Conservation (phyloP, 2,888 invertebrate genomes). For the Euphydryas editha region DNA sequence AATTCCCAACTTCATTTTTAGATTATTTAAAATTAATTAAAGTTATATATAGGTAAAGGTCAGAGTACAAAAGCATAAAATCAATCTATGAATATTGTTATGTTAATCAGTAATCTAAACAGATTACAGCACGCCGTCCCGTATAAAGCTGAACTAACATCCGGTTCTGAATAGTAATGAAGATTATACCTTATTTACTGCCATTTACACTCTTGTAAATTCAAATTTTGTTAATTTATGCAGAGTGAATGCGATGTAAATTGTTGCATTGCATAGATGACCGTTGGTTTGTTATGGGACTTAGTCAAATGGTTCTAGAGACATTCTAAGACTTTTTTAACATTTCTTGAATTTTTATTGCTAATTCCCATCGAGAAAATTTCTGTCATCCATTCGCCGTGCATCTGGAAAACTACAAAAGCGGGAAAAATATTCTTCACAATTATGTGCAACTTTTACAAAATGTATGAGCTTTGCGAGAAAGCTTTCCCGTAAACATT, state of each 20-base stretch:
- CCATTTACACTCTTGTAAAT: constrained; percentile 16
- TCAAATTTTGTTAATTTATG: not conserved
- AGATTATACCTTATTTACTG: constrained; percentile 23
- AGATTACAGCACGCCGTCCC: constrained; percentile 11
- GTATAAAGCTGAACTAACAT: constrained; percentile 13
- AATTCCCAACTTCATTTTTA: no score
- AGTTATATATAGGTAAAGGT: not conserved
- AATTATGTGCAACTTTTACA: no score
- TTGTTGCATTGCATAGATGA: not conserved
- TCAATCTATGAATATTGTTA: constrained; percentile 1
- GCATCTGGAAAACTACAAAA: no score
- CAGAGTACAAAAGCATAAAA: not conserved
- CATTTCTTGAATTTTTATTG: no score
- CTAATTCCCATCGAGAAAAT: no score
- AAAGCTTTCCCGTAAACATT: no score
- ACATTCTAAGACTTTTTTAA: no score
- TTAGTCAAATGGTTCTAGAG: no score
- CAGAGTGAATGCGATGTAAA: not conserved
- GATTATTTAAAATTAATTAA: not conserved
- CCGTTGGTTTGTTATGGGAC: no score
- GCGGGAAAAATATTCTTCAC: no score
- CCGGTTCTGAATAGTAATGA: constrained; percentile 1
- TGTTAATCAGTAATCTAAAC: constrained; percentile 12
- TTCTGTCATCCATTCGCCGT: no score
- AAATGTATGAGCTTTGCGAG: no score